A percentile compares a stretch with the other conserved stretches of the same genome.
These are phyloP conservation scores for Lucilia sericata DNA, from an alignment of 1,140 invertebrate genomes.

Conservation along the genomic window DNA sequence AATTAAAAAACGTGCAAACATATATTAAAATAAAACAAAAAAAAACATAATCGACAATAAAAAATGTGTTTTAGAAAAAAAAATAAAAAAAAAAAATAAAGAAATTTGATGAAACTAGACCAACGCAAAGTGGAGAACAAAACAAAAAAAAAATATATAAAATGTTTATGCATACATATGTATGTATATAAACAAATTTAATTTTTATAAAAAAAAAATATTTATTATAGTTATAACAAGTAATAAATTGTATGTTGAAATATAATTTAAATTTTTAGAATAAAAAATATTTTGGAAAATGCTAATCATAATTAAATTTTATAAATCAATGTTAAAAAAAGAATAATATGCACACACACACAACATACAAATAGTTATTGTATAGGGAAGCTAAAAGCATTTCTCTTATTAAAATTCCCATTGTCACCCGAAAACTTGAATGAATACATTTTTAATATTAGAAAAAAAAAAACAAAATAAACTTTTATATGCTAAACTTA, in stretches of 20 bases:
- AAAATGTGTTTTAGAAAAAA: constrained; percentile 4
- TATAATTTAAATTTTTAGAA: background rate
- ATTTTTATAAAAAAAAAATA: background rate
- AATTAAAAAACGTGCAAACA: background rate
- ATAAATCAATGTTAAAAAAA: background rate
- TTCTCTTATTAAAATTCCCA: background rate
- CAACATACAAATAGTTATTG: background rate
- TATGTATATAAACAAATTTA: no score
- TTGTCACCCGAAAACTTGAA: background rate
- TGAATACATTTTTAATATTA: background rate
- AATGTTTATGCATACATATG: background rate
- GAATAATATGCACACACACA: background rate
- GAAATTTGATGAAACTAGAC: background rate
- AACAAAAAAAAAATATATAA: background rate
- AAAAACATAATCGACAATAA: constrained; percentile 13
- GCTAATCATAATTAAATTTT: no score
- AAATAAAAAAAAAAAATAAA: background rate
- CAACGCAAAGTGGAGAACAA: constrained; percentile 4
- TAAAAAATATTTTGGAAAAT: background rate
- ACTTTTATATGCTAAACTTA: background rate
- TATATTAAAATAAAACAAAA: background rate
- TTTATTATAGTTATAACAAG: background rate
- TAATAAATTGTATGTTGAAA: background rate
- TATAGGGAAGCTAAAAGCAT: background rate
- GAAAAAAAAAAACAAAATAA: background rate